Conservation (phyloP, 2,113 vertebrate species). For the Daboia siamensis region DNA sequence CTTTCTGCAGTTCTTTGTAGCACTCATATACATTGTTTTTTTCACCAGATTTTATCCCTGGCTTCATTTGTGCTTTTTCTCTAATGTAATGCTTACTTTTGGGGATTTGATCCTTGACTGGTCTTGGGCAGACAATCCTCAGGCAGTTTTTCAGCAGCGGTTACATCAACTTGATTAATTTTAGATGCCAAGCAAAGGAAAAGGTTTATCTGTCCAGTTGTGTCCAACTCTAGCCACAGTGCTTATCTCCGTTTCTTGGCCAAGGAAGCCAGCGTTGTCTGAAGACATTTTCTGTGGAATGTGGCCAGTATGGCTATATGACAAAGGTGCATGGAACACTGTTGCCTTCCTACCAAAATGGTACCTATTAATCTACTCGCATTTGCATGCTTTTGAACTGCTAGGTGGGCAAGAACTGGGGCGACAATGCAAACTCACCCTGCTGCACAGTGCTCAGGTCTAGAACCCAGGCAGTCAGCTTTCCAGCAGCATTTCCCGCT, state of each 20-base stretch:
- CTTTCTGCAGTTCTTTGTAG: neutral
- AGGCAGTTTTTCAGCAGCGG: neutral
- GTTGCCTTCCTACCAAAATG: neutral
- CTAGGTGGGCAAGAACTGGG: neutral
- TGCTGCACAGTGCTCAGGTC: neutral
- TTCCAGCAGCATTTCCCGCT: neutral
- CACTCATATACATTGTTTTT: neutral
- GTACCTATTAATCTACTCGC: neutral
- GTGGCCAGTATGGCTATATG: too few species aligned
- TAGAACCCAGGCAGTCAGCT: neutral
- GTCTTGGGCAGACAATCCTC: neutral
- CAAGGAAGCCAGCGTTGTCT: neutral
- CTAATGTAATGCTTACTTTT: neutral
- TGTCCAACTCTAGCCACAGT: neutral
- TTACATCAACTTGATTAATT: neutral
- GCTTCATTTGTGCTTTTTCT: neutral
- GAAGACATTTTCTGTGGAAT: neutral
- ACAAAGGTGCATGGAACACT: neutral
- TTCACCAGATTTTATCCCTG: neutral
- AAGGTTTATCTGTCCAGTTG: neutral
- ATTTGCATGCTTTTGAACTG: neutral
- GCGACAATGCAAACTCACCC: neutral
- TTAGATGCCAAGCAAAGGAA: neutral
- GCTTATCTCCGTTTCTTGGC: neutral
- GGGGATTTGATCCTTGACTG: neutral